phyloP scores from a whole-genome alignment of 2,113 vertebrate genomes.

The Upupa epops region DNA sequence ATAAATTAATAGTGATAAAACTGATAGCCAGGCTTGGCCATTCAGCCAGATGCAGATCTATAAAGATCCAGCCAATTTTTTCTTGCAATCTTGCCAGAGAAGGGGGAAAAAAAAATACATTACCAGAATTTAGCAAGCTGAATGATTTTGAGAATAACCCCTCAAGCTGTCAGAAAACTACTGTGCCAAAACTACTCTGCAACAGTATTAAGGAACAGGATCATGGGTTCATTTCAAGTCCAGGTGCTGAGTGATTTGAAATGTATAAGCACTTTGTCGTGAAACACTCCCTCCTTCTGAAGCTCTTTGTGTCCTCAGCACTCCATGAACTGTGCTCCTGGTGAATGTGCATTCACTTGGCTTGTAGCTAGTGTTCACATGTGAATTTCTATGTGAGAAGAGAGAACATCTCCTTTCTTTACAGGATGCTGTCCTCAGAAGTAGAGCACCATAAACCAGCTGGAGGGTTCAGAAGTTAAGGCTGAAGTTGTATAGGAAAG shows the following conservation, averaged over 20 bases:
- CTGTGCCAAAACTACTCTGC: conserved; percentile 57
- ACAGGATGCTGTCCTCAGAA: neutral
- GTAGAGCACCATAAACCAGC: neutral
- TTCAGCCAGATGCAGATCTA: conserved; percentile 56
- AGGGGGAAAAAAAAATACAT: conserved; percentile 3
- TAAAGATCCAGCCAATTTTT: conserved; percentile 53
- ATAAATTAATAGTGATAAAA: conserved; percentile 45
- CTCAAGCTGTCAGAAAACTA: conserved; percentile 63
- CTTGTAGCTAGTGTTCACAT: neutral
- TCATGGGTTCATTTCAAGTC: conserved; percentile 71
- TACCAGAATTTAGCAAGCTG: conserved; percentile 61
- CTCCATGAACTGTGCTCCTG: conserved; percentile 13
- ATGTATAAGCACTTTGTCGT: conserved; percentile 70
- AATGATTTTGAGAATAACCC: conserved; percentile 70
- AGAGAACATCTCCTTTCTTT: conserved; percentile 12
- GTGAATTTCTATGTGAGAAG: conserved; percentile 32
- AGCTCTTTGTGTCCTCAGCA: conserved; percentile 49
- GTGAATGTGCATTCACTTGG: conserved; percentile 52
- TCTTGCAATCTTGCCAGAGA: conserved; percentile 37
- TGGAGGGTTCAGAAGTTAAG: neutral
- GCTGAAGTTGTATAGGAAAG: neutral
- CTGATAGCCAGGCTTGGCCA: neutral
- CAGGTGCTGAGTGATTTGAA: conserved; percentile 73
- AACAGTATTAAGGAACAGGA: conserved; percentile 62
- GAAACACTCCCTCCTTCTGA: conserved; percentile 72